Evolutionary conservation across 2,113 vertebrate species (phyloP).

Genomic region (Caracal caracal): DNA sequence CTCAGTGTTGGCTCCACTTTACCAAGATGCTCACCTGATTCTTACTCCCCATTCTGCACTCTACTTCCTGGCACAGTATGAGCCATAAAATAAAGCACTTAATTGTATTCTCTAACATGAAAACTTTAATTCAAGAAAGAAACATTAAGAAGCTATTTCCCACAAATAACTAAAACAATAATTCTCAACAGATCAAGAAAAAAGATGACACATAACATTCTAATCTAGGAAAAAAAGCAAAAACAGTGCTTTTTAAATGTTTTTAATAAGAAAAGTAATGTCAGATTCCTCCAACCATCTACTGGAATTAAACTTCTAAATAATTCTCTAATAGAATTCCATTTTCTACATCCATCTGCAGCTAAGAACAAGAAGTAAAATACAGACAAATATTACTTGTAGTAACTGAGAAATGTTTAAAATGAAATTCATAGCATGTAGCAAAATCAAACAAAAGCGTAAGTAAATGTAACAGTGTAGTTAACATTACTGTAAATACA

Average conservation of each 20-base stretch:
- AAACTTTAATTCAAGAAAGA: slow-evolving; percentile 44
- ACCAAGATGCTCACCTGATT: background rate
- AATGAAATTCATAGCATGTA: background rate
- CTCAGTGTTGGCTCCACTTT: background rate
- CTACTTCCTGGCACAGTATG: background rate
- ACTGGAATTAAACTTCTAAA: slow-evolving; percentile 32
- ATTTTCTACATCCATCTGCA: background rate
- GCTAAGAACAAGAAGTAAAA: slow-evolving; percentile 46
- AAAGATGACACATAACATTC: background rate
- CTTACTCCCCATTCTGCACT: background rate
- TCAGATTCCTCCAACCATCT: slow-evolving; percentile 26
- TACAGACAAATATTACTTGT: background rate
- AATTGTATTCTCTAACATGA: background rate
- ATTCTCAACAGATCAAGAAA: slow-evolving; percentile 9
- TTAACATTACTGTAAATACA: background rate
- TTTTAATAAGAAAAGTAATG: slow-evolving; percentile 29
- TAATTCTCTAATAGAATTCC: slow-evolving; percentile 16
- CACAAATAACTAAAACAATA: slow-evolving; percentile 43
- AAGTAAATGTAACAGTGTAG: background rate
- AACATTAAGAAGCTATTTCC: slow-evolving; percentile 42
- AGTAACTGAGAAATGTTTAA: slow-evolving; percentile 20
- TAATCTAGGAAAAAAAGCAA: slow-evolving; percentile 17
- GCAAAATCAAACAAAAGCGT: slow-evolving; percentile 27
- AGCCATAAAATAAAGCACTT: background rate
- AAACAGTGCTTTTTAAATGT: slow-evolving; percentile 13